Evolutionary conservation across 2,113 vertebrate species (phyloP), one percentile per base, ranked within the genome.

Genomic region (Jacana jacana): DNA sequence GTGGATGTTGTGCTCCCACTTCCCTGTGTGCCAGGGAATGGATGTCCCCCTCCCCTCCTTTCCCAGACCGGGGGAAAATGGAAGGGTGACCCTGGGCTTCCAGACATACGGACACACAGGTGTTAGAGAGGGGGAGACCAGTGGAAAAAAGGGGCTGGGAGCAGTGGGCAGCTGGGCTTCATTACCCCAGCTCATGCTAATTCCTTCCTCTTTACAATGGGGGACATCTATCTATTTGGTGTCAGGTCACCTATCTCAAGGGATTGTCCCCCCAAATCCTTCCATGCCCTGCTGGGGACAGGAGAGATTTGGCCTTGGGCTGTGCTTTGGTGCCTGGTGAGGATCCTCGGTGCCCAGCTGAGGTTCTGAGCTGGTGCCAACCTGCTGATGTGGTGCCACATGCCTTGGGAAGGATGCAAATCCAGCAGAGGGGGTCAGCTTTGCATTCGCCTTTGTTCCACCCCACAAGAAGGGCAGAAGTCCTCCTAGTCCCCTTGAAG

Each of bases 301-400:
- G 71, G 28, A 61, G 73, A 40, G 61, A 5, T 48, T 28, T 11
- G 64, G 28, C 6, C 30, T 19, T 28, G 13, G 72, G 44, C 49
- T 80, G 48, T 20, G 80, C 25, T 64, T 11, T 22, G 61, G 17
- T 3, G 3, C 60, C 82, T 5, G 2, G 39, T 60, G 28, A 66
- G 24, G 39, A 17, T 71, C 23, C 70, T 35, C 0, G 0, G 19
- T 2, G 4, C 30, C 33, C 2, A 9, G 33, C 30, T 0, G 2
- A 69, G 22, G 68, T 20, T 69, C 39, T 0, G 4, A 27, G 49
- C 49, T 1, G 16, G 23, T 54, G 30, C 57, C 57, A 71, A 40
- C 57, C 17, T 3, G 1, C 10, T 48, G 85, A 82, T 66, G 40
- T 1, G 2, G 33, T 46, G 77, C 63, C 0, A 9, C 1, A 2